A percentile compares a stretch with the other conserved stretches of the same genome.
These are phyloP conservation scores for Eupelmus urozonus DNA, from an alignment of 2,888 invertebrate species.

Conservation along the genomic window DNA sequence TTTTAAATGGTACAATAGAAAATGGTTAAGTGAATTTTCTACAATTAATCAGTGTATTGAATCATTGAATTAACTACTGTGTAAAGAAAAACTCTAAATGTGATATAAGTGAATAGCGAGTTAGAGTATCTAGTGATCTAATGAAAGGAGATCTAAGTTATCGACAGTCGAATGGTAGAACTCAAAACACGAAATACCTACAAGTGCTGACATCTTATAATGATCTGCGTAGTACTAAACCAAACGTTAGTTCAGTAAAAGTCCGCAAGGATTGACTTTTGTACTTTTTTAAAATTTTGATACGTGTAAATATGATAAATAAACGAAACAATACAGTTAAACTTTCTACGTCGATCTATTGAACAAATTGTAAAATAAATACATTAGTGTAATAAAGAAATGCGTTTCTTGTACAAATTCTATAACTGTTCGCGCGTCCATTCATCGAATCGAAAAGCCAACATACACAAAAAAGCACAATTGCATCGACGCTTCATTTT, in stretches of 20 bases:
- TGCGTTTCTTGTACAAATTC: slow-evolving; percentile 54
- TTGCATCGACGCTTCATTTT: slow-evolving; percentile 26
- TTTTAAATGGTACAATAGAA: slow-evolving; percentile 71
- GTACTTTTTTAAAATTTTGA: slow-evolving; percentile 15
- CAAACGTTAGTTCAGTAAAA: slow-evolving; percentile 12
- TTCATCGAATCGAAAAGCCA: slow-evolving; percentile 28
- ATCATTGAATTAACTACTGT: slow-evolving; percentile 2
- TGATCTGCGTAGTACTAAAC: not conserved
- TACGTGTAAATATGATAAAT: slow-evolving; percentile 10
- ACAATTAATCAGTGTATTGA: not conserved
- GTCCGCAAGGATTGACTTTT: slow-evolving; percentile 1
- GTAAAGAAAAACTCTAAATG: slow-evolving; percentile 20
- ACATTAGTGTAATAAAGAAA: slow-evolving; percentile 63
- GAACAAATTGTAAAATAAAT: slow-evolving; percentile 65
- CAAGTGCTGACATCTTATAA: slow-evolving; percentile 47
- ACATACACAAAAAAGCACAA: slow-evolving; percentile 11
- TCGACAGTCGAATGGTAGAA: slow-evolving; percentile 29
- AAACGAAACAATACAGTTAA: slow-evolving; percentile 27
- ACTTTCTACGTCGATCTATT: slow-evolving; percentile 57
- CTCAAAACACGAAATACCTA: not conserved
- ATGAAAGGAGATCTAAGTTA: slow-evolving; percentile 37
- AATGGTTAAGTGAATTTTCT: slow-evolving; percentile 62
- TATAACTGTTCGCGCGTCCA: slow-evolving; percentile 36
- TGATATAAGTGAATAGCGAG: slow-evolving; percentile 33
- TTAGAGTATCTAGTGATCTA: slow-evolving; percentile 2